Percentiles rank a stretch among this genome's conserved stretches.
Conservation (phyloP, 2,113 vertebrate species). For the Stomatorhinus ivindoensis region DNA sequence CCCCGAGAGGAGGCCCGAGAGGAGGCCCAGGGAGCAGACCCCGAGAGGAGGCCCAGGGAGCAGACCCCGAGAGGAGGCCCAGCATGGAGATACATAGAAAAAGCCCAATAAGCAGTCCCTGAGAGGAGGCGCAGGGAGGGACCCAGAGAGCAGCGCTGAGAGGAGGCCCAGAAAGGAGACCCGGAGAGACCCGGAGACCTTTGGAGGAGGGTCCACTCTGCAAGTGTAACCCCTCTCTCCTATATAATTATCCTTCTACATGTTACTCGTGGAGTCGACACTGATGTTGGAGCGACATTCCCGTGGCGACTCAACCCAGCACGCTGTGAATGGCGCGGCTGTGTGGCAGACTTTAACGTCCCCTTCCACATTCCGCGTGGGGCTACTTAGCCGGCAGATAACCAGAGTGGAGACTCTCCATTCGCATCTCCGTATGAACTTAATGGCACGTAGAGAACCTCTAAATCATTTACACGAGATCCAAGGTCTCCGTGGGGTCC, state of each 20-base stretch:
- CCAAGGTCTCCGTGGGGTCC: slow-evolving; percentile 7
- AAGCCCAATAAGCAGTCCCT: no score
- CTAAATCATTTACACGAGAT: slow-evolving; percentile 17
- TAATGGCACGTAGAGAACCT: slow-evolving; percentile 6
- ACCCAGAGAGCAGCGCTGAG: no score
- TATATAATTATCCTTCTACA: neutral
- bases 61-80: neutral
- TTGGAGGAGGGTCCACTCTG: neutral
- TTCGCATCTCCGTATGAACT: neutral
- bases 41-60: neutral
- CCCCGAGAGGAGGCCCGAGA: neutral
- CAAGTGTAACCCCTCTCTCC: neutral
- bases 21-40: neutral
- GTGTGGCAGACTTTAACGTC: neutral
- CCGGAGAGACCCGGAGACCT: neutral
- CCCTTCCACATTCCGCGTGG: neutral
- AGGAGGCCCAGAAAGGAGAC: neutral
- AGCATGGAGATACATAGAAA: no score
- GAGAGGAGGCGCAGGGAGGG: no score
- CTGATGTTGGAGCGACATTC: neutral
- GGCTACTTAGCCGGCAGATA: neutral
- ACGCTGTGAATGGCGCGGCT: neutral
- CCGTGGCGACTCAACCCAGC: neutral
- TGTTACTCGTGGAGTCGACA: neutral
- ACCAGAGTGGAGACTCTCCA: neutral